A percentile compares a stretch with the other conserved stretches of the same genome.
phyloP scores from a whole-genome alignment of 1,140 invertebrate species.

The Dufourea novaeangliae region DNA sequence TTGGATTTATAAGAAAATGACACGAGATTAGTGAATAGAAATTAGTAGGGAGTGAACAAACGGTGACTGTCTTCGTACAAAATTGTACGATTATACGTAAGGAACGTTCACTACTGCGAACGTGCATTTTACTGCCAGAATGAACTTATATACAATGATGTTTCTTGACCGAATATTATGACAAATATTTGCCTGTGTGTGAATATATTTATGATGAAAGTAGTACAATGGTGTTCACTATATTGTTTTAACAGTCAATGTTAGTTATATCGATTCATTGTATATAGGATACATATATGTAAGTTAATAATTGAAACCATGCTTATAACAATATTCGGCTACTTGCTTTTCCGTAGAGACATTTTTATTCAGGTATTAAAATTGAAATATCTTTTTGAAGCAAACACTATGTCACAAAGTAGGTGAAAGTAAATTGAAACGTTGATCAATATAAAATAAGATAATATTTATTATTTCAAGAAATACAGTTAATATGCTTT shows the following conservation, averaged over 20 bases:
- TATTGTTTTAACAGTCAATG: constrained; percentile 16
- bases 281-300: constrained; percentile 31
- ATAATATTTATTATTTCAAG: constrained; percentile 68
- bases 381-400: not conserved
- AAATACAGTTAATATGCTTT: constrained; percentile 65
- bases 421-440: constrained; percentile 56
- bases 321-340: constrained; percentile 23
- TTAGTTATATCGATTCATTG: constrained; percentile 10
- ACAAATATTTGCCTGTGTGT: constrained; percentile 28
- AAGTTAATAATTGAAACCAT: constrained; percentile 9
- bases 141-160: not conserved
- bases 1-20: constrained; percentile 16
- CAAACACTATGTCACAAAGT: constrained; percentile 9
- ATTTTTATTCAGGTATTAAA: not conserved
- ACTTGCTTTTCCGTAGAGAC: constrained; percentile 47
- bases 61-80: constrained; percentile 11
- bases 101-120: constrained; percentile 15
- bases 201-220: constrained; percentile 52
- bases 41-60: constrained; percentile 14
- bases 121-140: constrained; percentile 37
- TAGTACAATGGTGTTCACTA: constrained; percentile 27
- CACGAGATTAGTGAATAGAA: constrained; percentile 28
- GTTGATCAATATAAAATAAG: constrained; percentile 65
- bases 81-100: constrained; percentile 10
- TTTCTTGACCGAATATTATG: constrained; percentile 26